These are phyloP conservation scores for Lutraria lutraria DNA, from an alignment of 2,888 invertebrate species.

Conservation along the genomic window DNA sequence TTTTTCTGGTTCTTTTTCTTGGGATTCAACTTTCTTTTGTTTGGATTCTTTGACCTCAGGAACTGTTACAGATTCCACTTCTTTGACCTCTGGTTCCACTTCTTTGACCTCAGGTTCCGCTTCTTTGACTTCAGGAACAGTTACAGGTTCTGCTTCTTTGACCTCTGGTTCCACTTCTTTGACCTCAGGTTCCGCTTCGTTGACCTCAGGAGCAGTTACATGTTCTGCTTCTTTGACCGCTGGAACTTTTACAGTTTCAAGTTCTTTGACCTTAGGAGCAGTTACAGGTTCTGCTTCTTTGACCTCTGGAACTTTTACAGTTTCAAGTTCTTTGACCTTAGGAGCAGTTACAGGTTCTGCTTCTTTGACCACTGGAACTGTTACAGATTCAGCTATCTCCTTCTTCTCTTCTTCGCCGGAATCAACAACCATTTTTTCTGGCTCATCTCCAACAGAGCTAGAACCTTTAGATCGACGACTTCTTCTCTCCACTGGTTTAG, in stretches of 20 bases:
- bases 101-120: background rate
- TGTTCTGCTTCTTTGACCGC: too few relatives aligned
- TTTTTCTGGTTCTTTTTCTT: background rate
- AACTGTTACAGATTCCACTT: background rate
- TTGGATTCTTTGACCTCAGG: background rate
- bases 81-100: background rate
- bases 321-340: too few relatives aligned
- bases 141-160: background rate
- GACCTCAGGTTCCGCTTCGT: too few relatives aligned
- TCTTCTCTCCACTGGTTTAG: conserved; percentile 40
- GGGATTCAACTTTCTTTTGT: background rate
- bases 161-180: background rate
- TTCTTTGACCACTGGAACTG: background rate
- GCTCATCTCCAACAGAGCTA: conserved; percentile 30
- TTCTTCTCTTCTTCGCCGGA: background rate
- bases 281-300: background rate
- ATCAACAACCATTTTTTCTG: conserved; percentile 35
- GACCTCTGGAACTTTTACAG: background rate
- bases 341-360: background rate
- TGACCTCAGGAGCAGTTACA: too few relatives aligned
- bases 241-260: background rate
- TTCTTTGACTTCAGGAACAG: background rate
- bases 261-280: too few relatives aligned
- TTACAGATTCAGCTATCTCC: background rate
- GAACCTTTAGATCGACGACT: conserved; percentile 35